These are phyloP conservation scores for Isurus oxyrinchus DNA, from an alignment of 2,113 vertebrate genomes.

Conservation along the genomic window DNA sequence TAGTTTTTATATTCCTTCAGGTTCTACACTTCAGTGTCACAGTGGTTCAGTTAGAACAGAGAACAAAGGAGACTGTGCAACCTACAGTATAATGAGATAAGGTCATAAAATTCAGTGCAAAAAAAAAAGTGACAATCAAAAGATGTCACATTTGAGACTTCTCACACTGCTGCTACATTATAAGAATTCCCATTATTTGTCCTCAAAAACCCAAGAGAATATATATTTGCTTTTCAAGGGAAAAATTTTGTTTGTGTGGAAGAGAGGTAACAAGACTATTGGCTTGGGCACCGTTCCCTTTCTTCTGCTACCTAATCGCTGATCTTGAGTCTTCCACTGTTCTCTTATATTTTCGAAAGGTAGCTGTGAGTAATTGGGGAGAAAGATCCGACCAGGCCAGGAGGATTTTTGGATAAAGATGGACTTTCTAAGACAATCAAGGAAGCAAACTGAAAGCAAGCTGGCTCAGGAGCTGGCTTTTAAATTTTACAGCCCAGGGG, in stretches of 20 bases:
- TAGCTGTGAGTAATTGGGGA: background rate
- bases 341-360: background rate
- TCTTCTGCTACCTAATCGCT: background rate
- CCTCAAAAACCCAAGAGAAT: background rate
- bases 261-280: background rate
- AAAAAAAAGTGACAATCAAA: constrained; percentile 7
- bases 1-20: background rate
- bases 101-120: background rate
- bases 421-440: background rate
- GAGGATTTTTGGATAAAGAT: background rate
- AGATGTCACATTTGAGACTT: background rate
- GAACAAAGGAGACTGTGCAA: background rate
- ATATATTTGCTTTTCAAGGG: background rate
- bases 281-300: background rate
- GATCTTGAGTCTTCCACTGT: background rate
- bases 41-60: background rate
- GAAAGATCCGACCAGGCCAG: background rate
- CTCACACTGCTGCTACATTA: background rate
- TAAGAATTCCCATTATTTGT: constrained; percentile 7
- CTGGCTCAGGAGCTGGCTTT: background rate
- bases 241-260: background rate
- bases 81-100: background rate
- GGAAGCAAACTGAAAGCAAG: background rate
- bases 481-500: background rate
- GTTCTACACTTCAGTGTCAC: background rate